Percentiles rank a stretch among this genome's conserved stretches.
Conservation (phyloP, 2,797 vertebrate species). For the Arremon brunneinucha region DNA sequence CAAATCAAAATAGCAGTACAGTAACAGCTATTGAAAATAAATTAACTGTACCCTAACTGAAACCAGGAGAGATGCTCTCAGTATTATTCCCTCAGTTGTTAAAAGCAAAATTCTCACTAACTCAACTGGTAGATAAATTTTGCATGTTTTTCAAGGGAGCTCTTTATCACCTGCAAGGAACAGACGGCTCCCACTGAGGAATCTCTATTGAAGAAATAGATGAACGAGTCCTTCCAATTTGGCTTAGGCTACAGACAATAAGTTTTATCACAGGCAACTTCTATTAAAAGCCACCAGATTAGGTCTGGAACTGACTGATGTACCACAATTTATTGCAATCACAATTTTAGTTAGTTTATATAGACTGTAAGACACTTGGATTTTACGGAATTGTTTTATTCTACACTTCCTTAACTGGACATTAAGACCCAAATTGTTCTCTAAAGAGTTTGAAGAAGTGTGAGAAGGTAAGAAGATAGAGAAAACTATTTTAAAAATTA, state of each 20-base stretch:
- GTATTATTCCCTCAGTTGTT: neutral
- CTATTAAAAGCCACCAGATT: neutral
- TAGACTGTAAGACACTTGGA: neutral
- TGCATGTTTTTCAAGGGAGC: neutral
- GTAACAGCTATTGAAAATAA: neutral
- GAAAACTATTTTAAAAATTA: neutral
- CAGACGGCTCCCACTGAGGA: neutral
- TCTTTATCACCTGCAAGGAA: neutral
- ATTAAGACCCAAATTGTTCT: neutral
- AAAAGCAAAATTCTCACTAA: neutral
- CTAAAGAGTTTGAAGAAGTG: neutral
- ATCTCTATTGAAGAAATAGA: neutral
- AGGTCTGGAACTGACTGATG: neutral
- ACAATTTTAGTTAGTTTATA: neutral
- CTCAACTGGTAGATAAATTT: neutral
- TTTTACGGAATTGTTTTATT: neutral
- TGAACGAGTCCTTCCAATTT: neutral
- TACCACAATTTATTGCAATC: neutral
- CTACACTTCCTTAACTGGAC: neutral
- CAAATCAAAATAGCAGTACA: neutral
- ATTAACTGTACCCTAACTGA: neutral
- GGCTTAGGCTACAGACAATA: neutral
- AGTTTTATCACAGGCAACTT: neutral
- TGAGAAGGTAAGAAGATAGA: neutral
- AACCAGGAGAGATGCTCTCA: neutral